Evolutionary conservation across 2,888 invertebrate genomes (phyloP).

Genomic region (Plagiodera versicolora): DNA sequence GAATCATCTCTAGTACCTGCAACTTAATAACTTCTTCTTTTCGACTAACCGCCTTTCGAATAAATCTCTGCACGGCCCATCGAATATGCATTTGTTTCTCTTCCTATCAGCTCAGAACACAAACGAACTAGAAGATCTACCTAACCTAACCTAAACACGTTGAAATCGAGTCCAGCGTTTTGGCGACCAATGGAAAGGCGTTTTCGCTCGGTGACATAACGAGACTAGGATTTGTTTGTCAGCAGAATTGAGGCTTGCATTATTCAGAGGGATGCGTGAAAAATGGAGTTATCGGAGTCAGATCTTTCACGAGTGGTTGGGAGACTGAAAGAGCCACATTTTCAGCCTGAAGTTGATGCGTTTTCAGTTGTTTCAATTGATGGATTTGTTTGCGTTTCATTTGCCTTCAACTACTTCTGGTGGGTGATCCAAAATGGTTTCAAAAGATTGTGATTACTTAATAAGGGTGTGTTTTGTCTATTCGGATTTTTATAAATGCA

Average conservation of each 20-base stretch:
- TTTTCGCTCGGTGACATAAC: no score
- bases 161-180: no score
- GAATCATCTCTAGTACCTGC: conserved; percentile 46
- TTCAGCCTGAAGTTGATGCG: conserved; percentile 8
- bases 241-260: conserved; percentile 45
- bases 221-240: conserved; percentile 23
- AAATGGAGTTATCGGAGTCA: conserved; percentile 44
- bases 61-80: neutral
- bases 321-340: conserved; percentile 17
- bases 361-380: neutral
- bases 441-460: no score
- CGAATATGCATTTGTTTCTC: neutral
- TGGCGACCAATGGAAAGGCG: no score
- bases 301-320: conserved; percentile 37
- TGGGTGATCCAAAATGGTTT: no score
- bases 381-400: conserved; percentile 27
- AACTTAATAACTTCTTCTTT: conserved; percentile 35
- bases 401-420: neutral
- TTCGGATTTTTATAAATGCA: no score
- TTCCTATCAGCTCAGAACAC: neutral
- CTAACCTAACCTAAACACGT: no score
- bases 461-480: no score
- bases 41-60: conserved; percentile 6
- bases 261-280: conserved; percentile 45
- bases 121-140: neutral